Base-by-base conservation (phyloP, 1,140 invertebrate species). In the Lanistes nyassanus region DNA sequence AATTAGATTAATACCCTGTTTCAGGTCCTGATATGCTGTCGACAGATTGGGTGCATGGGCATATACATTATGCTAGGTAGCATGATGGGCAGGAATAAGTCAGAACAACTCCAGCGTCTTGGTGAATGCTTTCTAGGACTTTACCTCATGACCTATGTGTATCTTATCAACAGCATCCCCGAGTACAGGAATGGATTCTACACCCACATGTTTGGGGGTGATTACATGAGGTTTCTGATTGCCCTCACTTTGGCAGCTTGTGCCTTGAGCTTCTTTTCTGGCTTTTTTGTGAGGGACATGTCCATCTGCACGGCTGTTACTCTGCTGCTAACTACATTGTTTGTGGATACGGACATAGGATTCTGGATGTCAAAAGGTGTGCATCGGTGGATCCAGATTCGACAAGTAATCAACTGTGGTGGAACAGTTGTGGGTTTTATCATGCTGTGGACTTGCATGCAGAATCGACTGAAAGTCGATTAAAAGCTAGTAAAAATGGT, bases 241-340 rank as follows among this genome's bases (percentile, higher is more conserved):
- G 82, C 81, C 3, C 47, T 83, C 0, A 39, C 80, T 2, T 34
- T 86, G 23, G 78, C 79, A 0, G 80, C 73, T 34, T 82, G 84
- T 76, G 80, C 83, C 6, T 69, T 86, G 16, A 76, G 83, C 68
- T 85, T 85, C 60, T 79, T 87, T 65, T 83, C 82, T 39, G 84
- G 85, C 3, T 80, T 78, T 68, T 86, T 84, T 65, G 55, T 84
- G 0, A 53, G 79, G 34, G 82, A 84, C 69, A 80, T 85, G 42
- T 78, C 78, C 1, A 29, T 84, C 29, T 82, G 79, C 37, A 69
- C 80, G 19, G 75, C 77, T 19, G 55, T 81, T 13, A 66, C 80
- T 11, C 39, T 83, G 6, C 66, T 74, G n/a, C 66, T 79, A 13
- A 53, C 81, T 5, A 80, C 81, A 51, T 1, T 78, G 3, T 58